A percentile compares a stretch with the other conserved stretches of the same genome.
These are phyloP conservation scores for Equus przewalskii DNA, from an alignment of 2,113 vertebrate species.

Conservation along the genomic window DNA sequence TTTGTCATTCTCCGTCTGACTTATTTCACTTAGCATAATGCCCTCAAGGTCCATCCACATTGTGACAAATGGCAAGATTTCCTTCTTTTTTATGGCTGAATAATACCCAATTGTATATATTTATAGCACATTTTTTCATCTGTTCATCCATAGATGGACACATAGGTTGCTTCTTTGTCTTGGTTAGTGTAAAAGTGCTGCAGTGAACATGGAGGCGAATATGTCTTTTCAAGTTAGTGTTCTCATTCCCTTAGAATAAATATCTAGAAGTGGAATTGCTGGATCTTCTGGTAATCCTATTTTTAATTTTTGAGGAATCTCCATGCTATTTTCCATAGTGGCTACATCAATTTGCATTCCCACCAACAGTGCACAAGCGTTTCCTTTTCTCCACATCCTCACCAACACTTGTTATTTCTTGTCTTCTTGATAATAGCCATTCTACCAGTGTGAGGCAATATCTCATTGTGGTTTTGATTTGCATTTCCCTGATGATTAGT, in stretches of 20 bases:
- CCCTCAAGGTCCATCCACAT: not conserved
- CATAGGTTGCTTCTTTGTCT: not conserved
- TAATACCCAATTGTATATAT: not conserved
- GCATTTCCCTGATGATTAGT: not conserved
- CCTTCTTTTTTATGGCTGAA: not conserved
- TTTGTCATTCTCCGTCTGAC: not conserved
- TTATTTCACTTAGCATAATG: conserved; percentile 10
- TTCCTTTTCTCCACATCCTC: not conserved
- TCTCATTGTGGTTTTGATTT: not conserved
- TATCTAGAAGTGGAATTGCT: not conserved
- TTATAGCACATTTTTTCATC: not conserved
- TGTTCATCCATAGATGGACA: not conserved
- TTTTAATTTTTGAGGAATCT: not conserved
- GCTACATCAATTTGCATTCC: not conserved
- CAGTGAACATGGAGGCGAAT: not conserved
- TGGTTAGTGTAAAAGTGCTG: not conserved
- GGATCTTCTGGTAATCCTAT: not conserved
- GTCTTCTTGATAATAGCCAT: not conserved
- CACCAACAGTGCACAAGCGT: not conserved
- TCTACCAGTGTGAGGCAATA: not conserved
- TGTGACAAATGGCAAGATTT: not conserved
- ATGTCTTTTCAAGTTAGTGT: not conserved
- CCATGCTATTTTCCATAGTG: not conserved
- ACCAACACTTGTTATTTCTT: not conserved
- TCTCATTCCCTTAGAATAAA: not conserved